Evolutionary conservation across 1,140 invertebrate genomes (phyloP).

Genomic region (Trialeurodes vaporariorum): DNA sequence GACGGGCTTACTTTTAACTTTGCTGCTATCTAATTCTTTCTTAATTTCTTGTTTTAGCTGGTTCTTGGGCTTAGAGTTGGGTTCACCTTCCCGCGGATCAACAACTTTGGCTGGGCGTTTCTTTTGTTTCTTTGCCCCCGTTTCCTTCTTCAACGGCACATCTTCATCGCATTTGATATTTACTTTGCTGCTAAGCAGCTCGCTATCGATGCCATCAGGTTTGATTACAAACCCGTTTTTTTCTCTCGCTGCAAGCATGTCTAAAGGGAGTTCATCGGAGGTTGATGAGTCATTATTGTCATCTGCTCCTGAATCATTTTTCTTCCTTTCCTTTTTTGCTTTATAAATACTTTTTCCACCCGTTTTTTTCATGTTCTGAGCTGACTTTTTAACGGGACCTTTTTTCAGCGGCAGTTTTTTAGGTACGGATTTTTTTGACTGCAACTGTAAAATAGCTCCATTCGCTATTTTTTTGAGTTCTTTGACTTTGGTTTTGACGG

Average conservation of each 20-base stretch:
- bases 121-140: too few relatives aligned
- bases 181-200: background rate
- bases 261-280: background rate
- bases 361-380: too few relatives aligned
- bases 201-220: background rate
- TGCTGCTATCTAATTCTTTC: background rate
- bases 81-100: slow-evolving; percentile 3
- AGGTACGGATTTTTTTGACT: background rate
- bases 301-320: background rate
- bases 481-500: background rate
- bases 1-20: slow-evolving; percentile 10
- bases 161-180: background rate
- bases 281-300: background rate
- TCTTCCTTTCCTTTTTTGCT: background rate
- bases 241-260: background rate
- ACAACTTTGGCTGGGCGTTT: background rate
- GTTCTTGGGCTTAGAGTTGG: slow-evolving; percentile 11
- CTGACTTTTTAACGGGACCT: background rate
- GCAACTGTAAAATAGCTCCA: background rate
- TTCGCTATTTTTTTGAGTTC: background rate
- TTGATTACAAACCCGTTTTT: background rate
- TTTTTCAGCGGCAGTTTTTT: background rate
- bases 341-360: background rate
- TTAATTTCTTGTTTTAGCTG: slow-evolving; percentile 12
- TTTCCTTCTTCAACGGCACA: too few relatives aligned